These are phyloP conservation scores for Thryonomys swinderianus DNA, from an alignment of 2,113 vertebrate genomes.

Conservation along the genomic window DNA sequence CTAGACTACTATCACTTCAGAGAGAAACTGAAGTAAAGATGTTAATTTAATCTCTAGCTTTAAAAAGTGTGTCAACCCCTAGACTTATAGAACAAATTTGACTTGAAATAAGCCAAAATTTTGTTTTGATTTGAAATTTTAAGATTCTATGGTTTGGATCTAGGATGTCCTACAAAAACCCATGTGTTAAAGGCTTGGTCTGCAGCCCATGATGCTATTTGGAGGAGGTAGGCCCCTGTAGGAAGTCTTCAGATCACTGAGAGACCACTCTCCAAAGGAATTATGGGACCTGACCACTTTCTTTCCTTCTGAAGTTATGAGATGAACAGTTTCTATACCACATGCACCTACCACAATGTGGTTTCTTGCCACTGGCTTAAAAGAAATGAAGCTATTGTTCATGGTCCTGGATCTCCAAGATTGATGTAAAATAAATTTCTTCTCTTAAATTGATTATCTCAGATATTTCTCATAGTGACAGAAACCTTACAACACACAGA, in stretches of 20 bases:
- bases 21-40: not conserved
- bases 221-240: not conserved
- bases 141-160: not conserved
- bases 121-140: slow-evolving; percentile 12
- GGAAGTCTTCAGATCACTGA: not conserved
- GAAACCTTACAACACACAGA: not conserved
- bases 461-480: not conserved
- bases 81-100: not conserved
- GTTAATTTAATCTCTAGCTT: not conserved
- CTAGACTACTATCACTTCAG: not conserved
- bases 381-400: not conserved
- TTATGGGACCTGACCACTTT: not conserved
- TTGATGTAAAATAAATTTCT: not conserved
- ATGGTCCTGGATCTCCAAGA: not conserved
- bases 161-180: not conserved
- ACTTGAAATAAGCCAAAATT: not conserved
- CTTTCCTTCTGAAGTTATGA: not conserved
- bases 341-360: not conserved
- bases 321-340: not conserved
- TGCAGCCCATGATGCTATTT: not conserved
- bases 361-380: not conserved
- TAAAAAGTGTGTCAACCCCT: not conserved
- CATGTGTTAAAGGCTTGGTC: not conserved
- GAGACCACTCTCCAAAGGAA: not conserved
- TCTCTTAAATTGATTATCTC: not conserved